Evolutionary conservation across 1,140 invertebrate species (phyloP), one percentile per base, ranked within the genome.

Genomic region (Aethina tumida): DNA sequence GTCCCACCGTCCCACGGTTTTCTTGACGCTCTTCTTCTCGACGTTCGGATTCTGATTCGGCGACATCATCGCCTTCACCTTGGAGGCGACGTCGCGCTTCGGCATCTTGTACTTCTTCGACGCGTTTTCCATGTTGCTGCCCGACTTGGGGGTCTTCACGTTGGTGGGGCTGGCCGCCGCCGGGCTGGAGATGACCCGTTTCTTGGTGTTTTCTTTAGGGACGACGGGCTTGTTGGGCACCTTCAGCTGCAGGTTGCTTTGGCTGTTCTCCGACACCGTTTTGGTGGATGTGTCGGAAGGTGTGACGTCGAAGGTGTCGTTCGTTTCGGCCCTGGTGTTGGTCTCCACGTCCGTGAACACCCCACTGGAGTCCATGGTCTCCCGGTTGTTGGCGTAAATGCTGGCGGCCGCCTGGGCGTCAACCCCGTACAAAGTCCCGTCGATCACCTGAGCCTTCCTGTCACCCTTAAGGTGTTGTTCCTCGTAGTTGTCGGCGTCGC

Each of bases 361-460:
- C 0, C 84, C 84, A 49, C 83, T 86, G 0, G 84, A 89, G 54
- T 87, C 84, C 84, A 88, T 88, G 52, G 75, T 75, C 48, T 78
- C 75, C 62, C 50, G 49, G 69, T 69, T 51, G 63, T 69, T 65
- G 10, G 50, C 52, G 38, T 56, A 67, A 49, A 62, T 63, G 46
- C 62, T 64, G 14, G 62, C 59, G 29, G 63, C 63, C 26, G 54
- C 55, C 45, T 58, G 60, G 38, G 63, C 66, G 60, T 73, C 63
- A 45, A 58, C 75, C 0, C 81, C 82, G 52, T 88, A 89, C 0
- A 89, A 59, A 3, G 82, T 84, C 2, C 84, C 85, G 60, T 89
- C 85, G 22, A 87, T 88, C 4, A 87, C 80, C 60, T 83, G 79
- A 9, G 79, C 81, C 35, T 67, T 64, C 10, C 80, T 66, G 55